These are phyloP conservation scores for Pogonocichla stellata DNA, from an alignment of 2,113 vertebrate species.

Conservation along the genomic window DNA sequence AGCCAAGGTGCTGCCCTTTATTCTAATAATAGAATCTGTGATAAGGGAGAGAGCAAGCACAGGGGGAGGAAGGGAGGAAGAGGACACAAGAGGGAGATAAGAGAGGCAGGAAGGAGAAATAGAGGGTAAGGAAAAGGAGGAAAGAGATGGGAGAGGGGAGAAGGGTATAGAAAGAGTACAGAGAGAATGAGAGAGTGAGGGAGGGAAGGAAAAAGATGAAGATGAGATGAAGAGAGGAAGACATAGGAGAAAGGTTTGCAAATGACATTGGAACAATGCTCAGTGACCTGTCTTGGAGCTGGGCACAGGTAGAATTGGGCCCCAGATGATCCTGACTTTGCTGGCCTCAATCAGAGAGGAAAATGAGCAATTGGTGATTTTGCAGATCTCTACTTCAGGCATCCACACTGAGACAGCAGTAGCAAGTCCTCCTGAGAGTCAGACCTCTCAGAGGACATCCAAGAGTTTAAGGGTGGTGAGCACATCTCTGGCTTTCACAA, in stretches of 20 bases:
- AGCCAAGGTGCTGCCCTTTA: not conserved
- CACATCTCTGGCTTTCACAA: not conserved
- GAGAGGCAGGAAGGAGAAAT: accelerated
- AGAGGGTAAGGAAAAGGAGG: not conserved
- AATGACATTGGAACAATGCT: not conserved
- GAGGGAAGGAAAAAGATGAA: not conserved
- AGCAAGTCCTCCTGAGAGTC: not conserved
- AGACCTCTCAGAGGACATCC: not conserved
- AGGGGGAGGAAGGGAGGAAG: not conserved
- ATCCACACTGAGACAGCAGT: not conserved
- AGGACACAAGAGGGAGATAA: not conserved
- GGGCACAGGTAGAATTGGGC: not conserved
- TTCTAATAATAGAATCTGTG: not conserved
- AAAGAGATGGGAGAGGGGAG: not conserved
- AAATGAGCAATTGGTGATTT: not conserved
- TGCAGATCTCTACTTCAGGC: not conserved
- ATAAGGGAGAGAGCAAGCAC: not conserved
- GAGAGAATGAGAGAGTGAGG: not conserved
- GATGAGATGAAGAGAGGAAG: not conserved
- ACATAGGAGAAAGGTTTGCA: not conserved
- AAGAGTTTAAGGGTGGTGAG: not conserved
- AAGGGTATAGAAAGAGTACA: not conserved
- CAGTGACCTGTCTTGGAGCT: not conserved
- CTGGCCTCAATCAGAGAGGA: not conserved
- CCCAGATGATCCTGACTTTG: not conserved